Base-by-base conservation (phyloP, 2,888 invertebrate species). In the Parasteatoda lunata region DNA sequence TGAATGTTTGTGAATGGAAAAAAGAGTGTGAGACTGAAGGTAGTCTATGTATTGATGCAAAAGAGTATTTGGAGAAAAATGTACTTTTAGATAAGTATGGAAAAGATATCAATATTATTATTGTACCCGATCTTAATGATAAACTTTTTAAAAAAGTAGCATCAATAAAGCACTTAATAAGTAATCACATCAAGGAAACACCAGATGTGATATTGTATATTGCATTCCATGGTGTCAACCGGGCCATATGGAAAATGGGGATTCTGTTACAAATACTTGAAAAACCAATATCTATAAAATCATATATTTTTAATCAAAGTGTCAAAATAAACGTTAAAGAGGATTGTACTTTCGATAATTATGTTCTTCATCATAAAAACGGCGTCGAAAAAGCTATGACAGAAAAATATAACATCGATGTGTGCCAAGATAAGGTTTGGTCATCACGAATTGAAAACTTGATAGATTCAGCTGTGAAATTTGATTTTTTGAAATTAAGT, bases 221-320 rank as follows among this genome's bases (percentile, higher is more conserved):
- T 48, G 47, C 66, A 45, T 80, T 69, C 0, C 80, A 86, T 3
- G 47, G 68, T 6, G 48, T 71, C 15, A 68, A 72, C 15, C n/a
- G 30, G 49, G 66, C 48, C 5, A 72, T 77, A 30, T 45, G 51
- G 8, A 69, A 80, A 65, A 48, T 76, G 0, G 80, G 77, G 30
- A 52, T 86, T n/a, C 72, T 86, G 7, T 71, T 77, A 30, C 66
- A 70, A 52, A 86, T 86, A 76, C 48, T 86, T 9, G 72, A 71
- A 7, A 11, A 70, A 11, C 8, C 49, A 6, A 15, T 7, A 11
- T 49, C 30, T 4, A n/a, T 13, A 4, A 71, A 86, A 30, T 5
- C 52, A 6, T 86, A 71, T 51, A 66, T 80, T n/a, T 79, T 80
- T 54, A 72, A 68, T 45, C 85, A 86, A 59, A 77, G 51, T 54